Evolutionary conservation across 1,140 invertebrate genomes (phyloP).

Genomic region (Venustaconcha ellipsiformis): DNA sequence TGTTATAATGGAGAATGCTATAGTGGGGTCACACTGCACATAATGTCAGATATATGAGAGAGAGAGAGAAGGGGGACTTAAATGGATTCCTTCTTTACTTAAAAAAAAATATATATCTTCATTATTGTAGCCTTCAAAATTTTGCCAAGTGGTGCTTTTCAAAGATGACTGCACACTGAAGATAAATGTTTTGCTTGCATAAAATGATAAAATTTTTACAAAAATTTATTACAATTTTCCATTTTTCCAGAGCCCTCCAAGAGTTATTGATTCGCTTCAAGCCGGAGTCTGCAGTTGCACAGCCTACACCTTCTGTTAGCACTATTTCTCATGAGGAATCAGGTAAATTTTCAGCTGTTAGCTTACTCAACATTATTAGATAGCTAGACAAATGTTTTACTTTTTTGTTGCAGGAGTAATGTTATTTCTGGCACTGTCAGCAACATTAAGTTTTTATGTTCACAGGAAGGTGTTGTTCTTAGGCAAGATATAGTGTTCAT

Average conservation of each 20-base stretch:
- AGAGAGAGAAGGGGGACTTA: not conserved
- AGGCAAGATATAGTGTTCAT: too few species aligned
- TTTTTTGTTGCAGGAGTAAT: not conserved
- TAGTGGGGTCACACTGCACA: too few species aligned
- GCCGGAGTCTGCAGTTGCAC: slow-evolving; percentile 67
- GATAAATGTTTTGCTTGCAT: too few species aligned
- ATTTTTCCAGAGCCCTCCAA: slow-evolving; percentile 76
- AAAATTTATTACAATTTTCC: not conserved
- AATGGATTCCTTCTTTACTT: not conserved
- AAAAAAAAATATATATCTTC: not conserved
- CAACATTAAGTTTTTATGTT: not conserved
- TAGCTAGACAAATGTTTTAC: not conserved
- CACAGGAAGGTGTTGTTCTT: too few species aligned
- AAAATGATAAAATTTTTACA: too few species aligned
- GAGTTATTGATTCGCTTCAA: slow-evolving; percentile 85
- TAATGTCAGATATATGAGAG: too few species aligned
- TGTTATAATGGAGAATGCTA: too few species aligned
- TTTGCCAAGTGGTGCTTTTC: not conserved
- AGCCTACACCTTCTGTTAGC: slow-evolving; percentile 52
- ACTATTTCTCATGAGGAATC: slow-evolving; percentile 66
- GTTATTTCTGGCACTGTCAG: not conserved
- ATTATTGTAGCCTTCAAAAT: not conserved
- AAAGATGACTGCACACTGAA: not conserved
- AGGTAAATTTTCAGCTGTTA: slow-evolving; percentile 39
- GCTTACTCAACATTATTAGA: not conserved